Evolutionary conservation across 2,888 invertebrate species (phyloP).

Genomic region (Epirrhoe alternata): DNA sequence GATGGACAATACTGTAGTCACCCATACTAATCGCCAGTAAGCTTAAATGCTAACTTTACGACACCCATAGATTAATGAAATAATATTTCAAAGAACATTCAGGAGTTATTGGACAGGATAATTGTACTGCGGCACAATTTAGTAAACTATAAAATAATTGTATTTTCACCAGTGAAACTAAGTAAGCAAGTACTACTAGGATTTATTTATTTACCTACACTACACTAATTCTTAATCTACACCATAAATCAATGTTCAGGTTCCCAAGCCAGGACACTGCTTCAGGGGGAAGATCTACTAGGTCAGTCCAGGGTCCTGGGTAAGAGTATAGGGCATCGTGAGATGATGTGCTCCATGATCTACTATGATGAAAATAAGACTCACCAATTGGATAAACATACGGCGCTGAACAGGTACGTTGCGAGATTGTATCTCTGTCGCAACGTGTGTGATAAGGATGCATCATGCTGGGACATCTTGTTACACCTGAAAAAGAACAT

Average conservation of each 20-base stretch:
- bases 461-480: slow-evolving; percentile 64
- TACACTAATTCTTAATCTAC: too few species aligned
- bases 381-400: slow-evolving; percentile 57
- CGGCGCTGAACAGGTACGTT: slow-evolving; percentile 61
- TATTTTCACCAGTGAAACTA: too few species aligned
- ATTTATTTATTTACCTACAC: too few species aligned
- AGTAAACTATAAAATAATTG: too few species aligned
- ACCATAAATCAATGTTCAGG: too few species aligned
- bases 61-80: not conserved
- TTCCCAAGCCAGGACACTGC: too few species aligned
- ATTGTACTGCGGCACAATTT: not conserved
- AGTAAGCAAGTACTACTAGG: too few species aligned
- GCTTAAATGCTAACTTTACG: not conserved
- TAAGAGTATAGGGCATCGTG: too few species aligned
- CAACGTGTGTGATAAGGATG: slow-evolving; percentile 73
- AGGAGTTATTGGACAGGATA: not conserved
- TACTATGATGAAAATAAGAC: slow-evolving; percentile 5
- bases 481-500: slow-evolving; percentile 47
- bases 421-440: slow-evolving; percentile 62
- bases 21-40: not conserved
- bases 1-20: not conserved
- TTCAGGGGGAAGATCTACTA: too few species aligned
- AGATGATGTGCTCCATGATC: too few species aligned
- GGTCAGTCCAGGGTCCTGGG: too few species aligned
- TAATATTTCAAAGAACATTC: not conserved